These are phyloP conservation scores for Antedon mediterranea DNA, from an alignment of 53 echinoderm and acorn worm genomes.

Conservation along the genomic window DNA sequence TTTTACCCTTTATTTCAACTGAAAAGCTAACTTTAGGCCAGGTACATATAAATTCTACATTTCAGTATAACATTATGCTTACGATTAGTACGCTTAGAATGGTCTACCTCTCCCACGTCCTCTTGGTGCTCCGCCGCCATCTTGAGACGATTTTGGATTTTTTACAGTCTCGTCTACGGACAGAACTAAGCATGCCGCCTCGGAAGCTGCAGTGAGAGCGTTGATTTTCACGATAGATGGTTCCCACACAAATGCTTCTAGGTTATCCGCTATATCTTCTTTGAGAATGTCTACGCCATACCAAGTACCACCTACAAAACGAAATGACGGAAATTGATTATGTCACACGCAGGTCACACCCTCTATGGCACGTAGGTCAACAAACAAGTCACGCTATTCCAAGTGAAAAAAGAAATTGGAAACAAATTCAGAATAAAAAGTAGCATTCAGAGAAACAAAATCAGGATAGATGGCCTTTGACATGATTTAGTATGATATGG, in stretches of 20 bases:
- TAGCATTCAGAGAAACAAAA: no score
- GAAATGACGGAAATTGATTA: not conserved
- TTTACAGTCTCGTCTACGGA: slow-evolving; percentile 89
- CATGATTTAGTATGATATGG: no score
- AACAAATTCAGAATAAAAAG: not conserved
- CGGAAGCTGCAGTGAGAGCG: slow-evolving; percentile 91
- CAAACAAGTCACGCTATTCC: not conserved
- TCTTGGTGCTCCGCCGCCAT: slow-evolving; percentile 61
- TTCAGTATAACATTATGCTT: not conserved
- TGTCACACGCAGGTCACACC: not conserved
- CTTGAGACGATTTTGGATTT: slow-evolving; percentile 73
- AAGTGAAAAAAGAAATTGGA: not conserved
- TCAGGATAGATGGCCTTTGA: no score
- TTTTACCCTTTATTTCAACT: no score
- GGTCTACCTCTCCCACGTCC: slow-evolving; percentile 70
- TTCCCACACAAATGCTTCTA: slow-evolving; percentile 90
- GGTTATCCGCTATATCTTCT: slow-evolving; percentile 71
- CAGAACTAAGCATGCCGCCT: slow-evolving; percentile 88
- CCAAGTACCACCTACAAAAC: slow-evolving; percentile 59
- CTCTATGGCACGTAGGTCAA: not conserved
- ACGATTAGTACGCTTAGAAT: slow-evolving; percentile 5
- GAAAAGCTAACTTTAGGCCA: not conserved
- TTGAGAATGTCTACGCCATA: slow-evolving; percentile 87
- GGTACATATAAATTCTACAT: not conserved
- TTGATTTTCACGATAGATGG: slow-evolving; percentile 94